Conservation (phyloP, 2,888 invertebrate species). For the Drosophila heteroneura region DNA sequence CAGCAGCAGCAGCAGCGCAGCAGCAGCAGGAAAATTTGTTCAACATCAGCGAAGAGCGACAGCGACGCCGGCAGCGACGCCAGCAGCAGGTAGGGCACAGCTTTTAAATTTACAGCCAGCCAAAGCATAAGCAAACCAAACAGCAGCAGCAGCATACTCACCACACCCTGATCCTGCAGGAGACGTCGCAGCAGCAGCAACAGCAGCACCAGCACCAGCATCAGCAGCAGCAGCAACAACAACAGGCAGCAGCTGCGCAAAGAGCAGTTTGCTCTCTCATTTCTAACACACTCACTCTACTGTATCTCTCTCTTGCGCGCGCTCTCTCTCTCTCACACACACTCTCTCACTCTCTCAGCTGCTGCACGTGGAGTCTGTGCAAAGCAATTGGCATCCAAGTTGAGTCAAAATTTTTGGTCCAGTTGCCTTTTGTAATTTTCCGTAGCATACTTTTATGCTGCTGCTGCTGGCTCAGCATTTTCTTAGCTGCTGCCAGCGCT, state of each 20-base stretch:
- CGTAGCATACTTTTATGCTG: constrained; percentile 72
- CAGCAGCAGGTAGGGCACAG: constrained; percentile 70
- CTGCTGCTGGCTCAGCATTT: constrained; percentile 65
- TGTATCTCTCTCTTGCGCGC: background rate
- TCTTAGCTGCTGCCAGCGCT: constrained; percentile 58
- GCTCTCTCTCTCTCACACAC: background rate
- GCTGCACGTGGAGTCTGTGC: constrained; percentile 63
- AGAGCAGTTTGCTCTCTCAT: constrained; percentile 35
- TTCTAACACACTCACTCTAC: constrained; percentile 7
- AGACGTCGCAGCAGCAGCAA: constrained; percentile 31
- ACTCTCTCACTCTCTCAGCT: constrained; percentile 1
- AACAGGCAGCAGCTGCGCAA: constrained; percentile 59
- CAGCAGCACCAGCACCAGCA: constrained; percentile 35
- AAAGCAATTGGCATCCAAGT: constrained; percentile 56
- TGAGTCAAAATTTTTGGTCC: constrained; percentile 56
- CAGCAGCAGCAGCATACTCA: constrained; percentile 71
- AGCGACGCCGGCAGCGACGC: constrained; percentile 53
- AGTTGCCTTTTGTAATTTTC: constrained; percentile 67
- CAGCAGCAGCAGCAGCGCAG: constrained; percentile 15
- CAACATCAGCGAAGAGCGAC: constrained; percentile 19
- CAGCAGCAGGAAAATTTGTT: constrained; percentile 36
- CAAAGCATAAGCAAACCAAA: constrained; percentile 50
- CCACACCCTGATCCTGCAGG: constrained; percentile 84
- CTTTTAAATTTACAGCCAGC: constrained; percentile 65
- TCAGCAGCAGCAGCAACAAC: constrained; percentile 34